Evolutionary conservation across 2,888 invertebrate genomes (phyloP).

Genomic region (Andrena dorsata): DNA sequence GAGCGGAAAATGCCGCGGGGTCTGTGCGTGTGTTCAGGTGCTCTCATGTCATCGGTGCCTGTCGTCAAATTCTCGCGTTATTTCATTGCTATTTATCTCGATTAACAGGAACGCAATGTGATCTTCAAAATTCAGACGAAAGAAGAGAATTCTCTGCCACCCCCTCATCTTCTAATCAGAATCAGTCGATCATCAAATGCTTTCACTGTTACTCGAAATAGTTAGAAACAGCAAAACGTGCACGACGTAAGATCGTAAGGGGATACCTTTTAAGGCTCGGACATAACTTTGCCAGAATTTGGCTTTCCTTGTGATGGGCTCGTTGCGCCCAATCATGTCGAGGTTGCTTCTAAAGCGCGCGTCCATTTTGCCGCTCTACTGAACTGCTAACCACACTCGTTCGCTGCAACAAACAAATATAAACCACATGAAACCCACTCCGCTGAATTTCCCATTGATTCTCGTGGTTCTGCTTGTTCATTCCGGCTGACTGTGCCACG

Average conservation of each 20-base stretch:
- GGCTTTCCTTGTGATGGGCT: constrained; percentile 96
- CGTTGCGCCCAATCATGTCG: constrained; percentile 97
- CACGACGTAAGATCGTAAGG: neutral
- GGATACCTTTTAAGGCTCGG: constrained; percentile 94
- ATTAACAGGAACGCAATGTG: neutral
- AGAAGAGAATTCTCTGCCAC: neutral
- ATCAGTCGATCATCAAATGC: neutral
- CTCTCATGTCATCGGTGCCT: constrained; percentile 97
- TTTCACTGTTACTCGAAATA: neutral
- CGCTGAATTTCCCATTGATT: neutral
- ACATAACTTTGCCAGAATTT: constrained; percentile 97
- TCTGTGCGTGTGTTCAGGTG: constrained; percentile 90
- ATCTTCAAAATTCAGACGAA: neutral
- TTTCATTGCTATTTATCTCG: neutral
- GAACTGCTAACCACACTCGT: constrained; percentile 89
- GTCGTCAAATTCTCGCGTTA: constrained; percentile 38
- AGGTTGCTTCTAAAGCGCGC: constrained; percentile 93
- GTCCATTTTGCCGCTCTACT: constrained; percentile 90
- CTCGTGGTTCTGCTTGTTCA: neutral
- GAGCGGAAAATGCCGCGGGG: constrained; percentile 90
- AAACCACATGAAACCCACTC: constrained; percentile 1
- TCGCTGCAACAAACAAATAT: constrained; percentile 86
- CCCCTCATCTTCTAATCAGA: neutral
- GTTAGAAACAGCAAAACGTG: neutral
- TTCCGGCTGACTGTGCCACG: neutral